A percentile compares a stretch with the other conserved stretches of the same genome.
Conservation (phyloP, 2,113 vertebrate genomes). For the Picathartes gymnocephalus region DNA sequence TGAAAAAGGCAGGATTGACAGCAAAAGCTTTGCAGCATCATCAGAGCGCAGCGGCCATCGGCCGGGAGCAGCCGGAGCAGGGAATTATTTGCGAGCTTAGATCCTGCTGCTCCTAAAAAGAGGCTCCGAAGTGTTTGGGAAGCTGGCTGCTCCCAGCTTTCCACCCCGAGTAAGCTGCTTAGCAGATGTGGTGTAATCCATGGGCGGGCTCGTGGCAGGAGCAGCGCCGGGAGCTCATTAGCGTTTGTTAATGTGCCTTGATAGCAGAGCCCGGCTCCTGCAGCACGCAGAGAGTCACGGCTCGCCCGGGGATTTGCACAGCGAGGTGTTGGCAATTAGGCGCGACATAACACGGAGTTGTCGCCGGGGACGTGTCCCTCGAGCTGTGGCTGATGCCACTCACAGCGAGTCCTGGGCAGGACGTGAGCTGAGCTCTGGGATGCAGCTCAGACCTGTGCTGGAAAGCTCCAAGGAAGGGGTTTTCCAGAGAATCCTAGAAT, state of each 20-base stretch:
- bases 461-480: fast-evolving
- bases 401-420: background rate
- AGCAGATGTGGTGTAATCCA: background rate
- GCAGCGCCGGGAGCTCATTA: background rate
- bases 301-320: background rate
- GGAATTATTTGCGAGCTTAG: background rate
- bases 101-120: background rate
- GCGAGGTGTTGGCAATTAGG: background rate
- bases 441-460: background rate
- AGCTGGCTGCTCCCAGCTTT: background rate
- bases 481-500: fast-evolving
- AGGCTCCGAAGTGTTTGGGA: background rate
- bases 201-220: background rate
- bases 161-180: background rate
- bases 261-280: background rate
- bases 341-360: fast-evolving
- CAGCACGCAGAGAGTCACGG: background rate
- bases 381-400: background rate
- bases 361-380: background rate
- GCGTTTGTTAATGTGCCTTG: background rate
- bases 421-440: background rate
- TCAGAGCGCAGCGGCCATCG: fast-evolving
- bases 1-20: fast-evolving
- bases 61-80: background rate
- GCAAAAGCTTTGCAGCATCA: background rate